phyloP scores from a whole-genome alignment of 2,113 vertebrate species.

The Engystomops pustulosus region DNA sequence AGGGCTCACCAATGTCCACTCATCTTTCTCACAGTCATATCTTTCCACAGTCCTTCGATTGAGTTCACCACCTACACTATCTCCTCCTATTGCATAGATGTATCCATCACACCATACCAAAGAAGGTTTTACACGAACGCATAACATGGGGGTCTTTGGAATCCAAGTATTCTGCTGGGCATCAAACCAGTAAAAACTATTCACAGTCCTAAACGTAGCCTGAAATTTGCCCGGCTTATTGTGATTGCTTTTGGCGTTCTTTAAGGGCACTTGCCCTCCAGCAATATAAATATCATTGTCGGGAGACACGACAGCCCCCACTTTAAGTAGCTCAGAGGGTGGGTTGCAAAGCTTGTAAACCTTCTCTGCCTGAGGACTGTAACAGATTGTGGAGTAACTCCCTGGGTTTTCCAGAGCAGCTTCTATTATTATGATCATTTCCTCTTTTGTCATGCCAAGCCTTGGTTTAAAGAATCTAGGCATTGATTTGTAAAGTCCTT shows the following conservation, averaged over 20 bases:
- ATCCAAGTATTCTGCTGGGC: constrained; percentile 98
- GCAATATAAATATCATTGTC: constrained; percentile 98
- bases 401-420: constrained; percentile 84
- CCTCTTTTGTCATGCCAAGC: constrained; percentile 98
- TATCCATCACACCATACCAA: constrained; percentile 93
- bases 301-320: constrained; percentile 91
- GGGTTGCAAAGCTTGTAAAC: constrained; percentile 95
- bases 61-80: constrained; percentile 88
- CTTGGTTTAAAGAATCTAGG: constrained; percentile 98
- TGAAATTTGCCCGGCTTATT: constrained; percentile 88
- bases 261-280: constrained; percentile 91
- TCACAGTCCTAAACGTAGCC: constrained; percentile 88
- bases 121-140: constrained; percentile 89
- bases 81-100: constrained; percentile 95
- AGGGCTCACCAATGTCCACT: constrained; percentile 93
- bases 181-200: constrained; percentile 97
- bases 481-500: constrained; percentile 99
- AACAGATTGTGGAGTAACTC: constrained; percentile 88
- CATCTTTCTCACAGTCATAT: constrained; percentile 92
- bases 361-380: constrained; percentile 96
- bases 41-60: constrained; percentile 93
- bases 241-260: constrained; percentile 85
- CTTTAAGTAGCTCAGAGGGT: constrained; percentile 92
- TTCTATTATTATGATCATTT: constrained; percentile 98
- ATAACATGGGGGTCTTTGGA: constrained; percentile 93